Conservation (phyloP, 2,797 vertebrate species). For the Acrossocheilus wenchowensis region DNA sequence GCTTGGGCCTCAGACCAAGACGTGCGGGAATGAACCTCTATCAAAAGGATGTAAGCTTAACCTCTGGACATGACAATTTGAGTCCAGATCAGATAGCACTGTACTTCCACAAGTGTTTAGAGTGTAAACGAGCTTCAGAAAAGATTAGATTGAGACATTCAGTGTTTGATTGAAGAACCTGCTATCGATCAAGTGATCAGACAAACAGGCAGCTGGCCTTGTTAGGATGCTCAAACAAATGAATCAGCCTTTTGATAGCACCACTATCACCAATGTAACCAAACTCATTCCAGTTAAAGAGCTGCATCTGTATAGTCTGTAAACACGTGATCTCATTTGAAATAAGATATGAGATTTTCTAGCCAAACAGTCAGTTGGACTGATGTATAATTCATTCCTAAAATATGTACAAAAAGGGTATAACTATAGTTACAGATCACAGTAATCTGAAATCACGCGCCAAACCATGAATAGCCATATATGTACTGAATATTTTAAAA, state of each 20-base stretch:
- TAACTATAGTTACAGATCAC: too few relatives aligned
- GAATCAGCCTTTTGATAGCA: not conserved
- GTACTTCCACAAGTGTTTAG: constrained; percentile 2
- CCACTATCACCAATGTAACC: not conserved
- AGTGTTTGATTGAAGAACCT: not conserved
- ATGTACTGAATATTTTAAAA: not conserved
- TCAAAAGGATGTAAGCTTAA: constrained; percentile 30
- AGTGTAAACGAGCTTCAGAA: constrained; percentile 9
- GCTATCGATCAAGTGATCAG: not conserved
- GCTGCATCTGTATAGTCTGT: not conserved
- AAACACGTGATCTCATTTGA: not conserved
- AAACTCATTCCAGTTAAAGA: not conserved
- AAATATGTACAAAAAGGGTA: not conserved
- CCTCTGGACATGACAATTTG: constrained; percentile 30
- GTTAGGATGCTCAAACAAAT: not conserved
- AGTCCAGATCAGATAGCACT: constrained; percentile 32
- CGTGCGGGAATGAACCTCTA: not conserved
- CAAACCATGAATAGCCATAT: not conserved
- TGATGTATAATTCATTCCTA: not conserved
- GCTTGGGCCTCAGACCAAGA: constrained; percentile 27
- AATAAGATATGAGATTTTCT: not conserved
- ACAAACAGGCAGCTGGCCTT: not conserved
- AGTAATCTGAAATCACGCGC: not conserved
- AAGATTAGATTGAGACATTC: not conserved
- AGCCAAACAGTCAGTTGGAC: not conserved